These are phyloP conservation scores for Montipora sp. DNA, from an alignment of 64 coral and sea anemone species.

Conservation along the genomic window DNA sequence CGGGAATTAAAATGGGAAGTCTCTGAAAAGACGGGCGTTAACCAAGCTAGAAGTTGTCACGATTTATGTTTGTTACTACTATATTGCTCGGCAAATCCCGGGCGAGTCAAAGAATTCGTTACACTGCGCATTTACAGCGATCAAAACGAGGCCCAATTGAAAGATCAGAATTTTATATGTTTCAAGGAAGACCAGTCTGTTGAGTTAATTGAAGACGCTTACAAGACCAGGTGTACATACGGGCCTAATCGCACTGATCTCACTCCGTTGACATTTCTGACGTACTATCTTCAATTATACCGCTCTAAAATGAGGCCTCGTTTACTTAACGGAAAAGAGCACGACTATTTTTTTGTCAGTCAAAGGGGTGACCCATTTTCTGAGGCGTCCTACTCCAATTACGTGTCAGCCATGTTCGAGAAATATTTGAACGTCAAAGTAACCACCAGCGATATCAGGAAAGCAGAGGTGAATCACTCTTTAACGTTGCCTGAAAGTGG, in stretches of 20 bases:
- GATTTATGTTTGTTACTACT: background rate
- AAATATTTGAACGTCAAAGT: conserved; percentile 7
- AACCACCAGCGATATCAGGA: background rate
- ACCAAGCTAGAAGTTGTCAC: background rate
- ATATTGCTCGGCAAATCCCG: background rate
- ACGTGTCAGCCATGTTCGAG: conserved; percentile 6
- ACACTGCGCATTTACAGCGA: background rate
- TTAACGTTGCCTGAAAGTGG: background rate
- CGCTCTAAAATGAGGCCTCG: background rate
- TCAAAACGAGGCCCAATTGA: background rate
- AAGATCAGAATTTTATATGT: background rate
- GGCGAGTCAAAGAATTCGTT: background rate
- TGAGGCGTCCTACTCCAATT: background rate
- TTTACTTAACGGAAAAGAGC: background rate
- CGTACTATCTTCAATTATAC: conserved; percentile 13
- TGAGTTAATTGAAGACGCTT: background rate
- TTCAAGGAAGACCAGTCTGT: conserved; percentile 1
- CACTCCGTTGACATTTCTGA: background rate
- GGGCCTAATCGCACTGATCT: background rate
- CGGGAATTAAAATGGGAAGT: background rate
- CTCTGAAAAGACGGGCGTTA: background rate
- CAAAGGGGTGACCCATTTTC: conserved; percentile 6
- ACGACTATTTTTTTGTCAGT: conserved; percentile 25
- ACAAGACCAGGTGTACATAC: conserved; percentile 5
- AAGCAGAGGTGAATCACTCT: conserved; percentile 6